Conservation (phyloP, 2,888 invertebrate species). For the Ypsolopha sequella region DNA sequence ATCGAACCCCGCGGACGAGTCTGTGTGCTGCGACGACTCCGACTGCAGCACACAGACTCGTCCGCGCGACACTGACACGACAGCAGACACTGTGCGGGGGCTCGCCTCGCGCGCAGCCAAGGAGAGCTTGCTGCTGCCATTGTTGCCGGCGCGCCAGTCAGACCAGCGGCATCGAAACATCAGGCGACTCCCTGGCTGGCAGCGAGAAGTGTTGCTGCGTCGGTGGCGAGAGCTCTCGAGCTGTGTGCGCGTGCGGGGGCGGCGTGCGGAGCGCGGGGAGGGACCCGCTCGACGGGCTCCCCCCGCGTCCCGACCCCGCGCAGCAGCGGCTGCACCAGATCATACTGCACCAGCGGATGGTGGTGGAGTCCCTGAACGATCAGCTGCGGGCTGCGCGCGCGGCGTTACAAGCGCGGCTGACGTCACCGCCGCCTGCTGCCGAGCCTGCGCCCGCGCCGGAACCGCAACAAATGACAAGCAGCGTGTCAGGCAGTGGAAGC, state of each 20-base stretch:
- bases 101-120: slow-evolving; percentile 25
- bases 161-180: slow-evolving; percentile 30
- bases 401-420: slow-evolving; percentile 71
- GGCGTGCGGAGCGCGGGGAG: slow-evolving; percentile 18
- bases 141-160: slow-evolving; percentile 21
- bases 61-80: too few species aligned
- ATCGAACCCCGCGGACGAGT: slow-evolving; percentile 3
- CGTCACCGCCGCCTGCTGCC: slow-evolving; percentile 39
- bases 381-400: slow-evolving; percentile 84
- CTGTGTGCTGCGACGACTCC: slow-evolving; percentile 29
- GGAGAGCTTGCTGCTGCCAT: slow-evolving; percentile 32
- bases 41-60: too few species aligned
- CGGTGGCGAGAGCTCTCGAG: slow-evolving; percentile 16
- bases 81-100: slow-evolving; percentile 58
- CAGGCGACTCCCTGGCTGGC: slow-evolving; percentile 20
- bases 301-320: slow-evolving; percentile 77
- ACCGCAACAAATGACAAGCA: slow-evolving; percentile 17
- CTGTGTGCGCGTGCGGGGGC: slow-evolving; percentile 12
- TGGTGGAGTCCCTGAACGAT: slow-evolving; percentile 81
- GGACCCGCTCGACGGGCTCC: slow-evolving; percentile 81
- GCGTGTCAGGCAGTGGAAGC: slow-evolving; percentile 26
- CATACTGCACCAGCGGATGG: slow-evolving; percentile 82
- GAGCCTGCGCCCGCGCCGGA: slow-evolving; percentile 69
- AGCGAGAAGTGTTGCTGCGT: slow-evolving; percentile 21
- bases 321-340: slow-evolving; percentile 86